Conservation (phyloP, 2,888 invertebrate genomes). For the Poecilobothrus nobilitatus region DNA sequence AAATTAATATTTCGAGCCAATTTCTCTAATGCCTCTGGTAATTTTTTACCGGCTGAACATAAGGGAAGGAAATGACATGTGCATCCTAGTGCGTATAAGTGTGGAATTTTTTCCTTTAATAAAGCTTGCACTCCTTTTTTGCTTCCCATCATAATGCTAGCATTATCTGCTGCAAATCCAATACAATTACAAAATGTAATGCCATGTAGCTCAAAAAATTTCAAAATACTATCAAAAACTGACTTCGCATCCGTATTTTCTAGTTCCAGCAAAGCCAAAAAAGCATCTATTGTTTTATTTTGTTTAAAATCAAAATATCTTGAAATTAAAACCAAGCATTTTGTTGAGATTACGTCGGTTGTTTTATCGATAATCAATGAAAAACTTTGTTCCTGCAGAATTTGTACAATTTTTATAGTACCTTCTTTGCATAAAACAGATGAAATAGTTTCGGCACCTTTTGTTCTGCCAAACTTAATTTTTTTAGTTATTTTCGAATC, state of each 20-base stretch:
- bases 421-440: slow-evolving; percentile 12
- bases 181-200: slow-evolving; percentile 24
- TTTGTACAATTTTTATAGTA: background rate
- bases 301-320: slow-evolving; percentile 7
- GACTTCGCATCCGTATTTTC: slow-evolving; percentile 11
- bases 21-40: slow-evolving; percentile 26
- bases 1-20: slow-evolving; percentile 26
- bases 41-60: slow-evolving; percentile 28
- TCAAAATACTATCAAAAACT: slow-evolving; percentile 14
- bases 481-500: no score
- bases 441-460: slow-evolving; percentile 14
- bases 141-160: slow-evolving; percentile 29
- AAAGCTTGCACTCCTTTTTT: slow-evolving; percentile 24
- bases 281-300: background rate
- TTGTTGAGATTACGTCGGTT: slow-evolving; percentile 8
- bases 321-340: slow-evolving; percentile 8
- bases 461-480: background rate
- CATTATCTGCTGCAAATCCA: slow-evolving; percentile 30
- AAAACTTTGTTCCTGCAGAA: slow-evolving; percentile 3
- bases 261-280: slow-evolving; percentile 11
- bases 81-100: slow-evolving; percentile 28
- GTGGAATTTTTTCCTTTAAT: slow-evolving; percentile 23
- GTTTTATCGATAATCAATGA: slow-evolving; percentile 13
- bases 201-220: slow-evolving; percentile 15
- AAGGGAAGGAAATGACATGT: slow-evolving; percentile 28